Evolutionary conservation across 2,888 invertebrate species (phyloP), one percentile per base, ranked within the genome.

Genomic region (Eretmocerus hayati): DNA sequence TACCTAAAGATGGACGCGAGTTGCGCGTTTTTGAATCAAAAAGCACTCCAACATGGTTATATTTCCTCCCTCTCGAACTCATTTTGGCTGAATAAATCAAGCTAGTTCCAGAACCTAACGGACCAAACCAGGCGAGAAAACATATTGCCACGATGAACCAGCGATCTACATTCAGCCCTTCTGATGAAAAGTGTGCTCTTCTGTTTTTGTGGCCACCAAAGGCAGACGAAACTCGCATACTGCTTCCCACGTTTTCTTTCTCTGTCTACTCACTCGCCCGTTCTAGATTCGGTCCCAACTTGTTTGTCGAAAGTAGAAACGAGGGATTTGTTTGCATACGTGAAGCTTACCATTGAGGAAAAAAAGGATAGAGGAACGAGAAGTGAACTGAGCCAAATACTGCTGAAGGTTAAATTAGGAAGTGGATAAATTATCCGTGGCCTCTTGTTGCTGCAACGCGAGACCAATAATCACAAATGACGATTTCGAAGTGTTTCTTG

Each of bases 41-140:
- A 40, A 48, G 48, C 45, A 45, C 42, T 45, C 45, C 22, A 16
- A 11, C 18, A n/a, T n/a, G 19, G 43, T 45, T 52, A 52, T 52
- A 48, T 52, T 46, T 40, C 42, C 42, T 49, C 46, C 46, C 40
- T 38, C 26, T 49, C 46, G 31, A 40, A 46, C 52, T 41, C 46
- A 46, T 39, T 31, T 43, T 30, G 48, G 46, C 33, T 46, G 51
- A 53, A 53, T 53, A 53, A 53, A 51, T 48, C 45, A 48, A 46
- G 45, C 45, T 36, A n/a, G 35, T 15, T 23, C n/a, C n/a, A n/a
- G n/a, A n/a, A n/a, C n/a, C n/a, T n/a, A n/a, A n/a, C n/a, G 22
- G 21, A 39, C 20, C 32, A 11, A n/a, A 16, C 15, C 35, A 37
- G 42, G 42, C 46, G 41, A 37, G 48, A 48, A 54, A 54, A 54